Evolutionary conservation across 2,797 vertebrate species (phyloP), one percentile per base, ranked within the genome.

Genomic region (Setipinna tenuifilis): DNA sequence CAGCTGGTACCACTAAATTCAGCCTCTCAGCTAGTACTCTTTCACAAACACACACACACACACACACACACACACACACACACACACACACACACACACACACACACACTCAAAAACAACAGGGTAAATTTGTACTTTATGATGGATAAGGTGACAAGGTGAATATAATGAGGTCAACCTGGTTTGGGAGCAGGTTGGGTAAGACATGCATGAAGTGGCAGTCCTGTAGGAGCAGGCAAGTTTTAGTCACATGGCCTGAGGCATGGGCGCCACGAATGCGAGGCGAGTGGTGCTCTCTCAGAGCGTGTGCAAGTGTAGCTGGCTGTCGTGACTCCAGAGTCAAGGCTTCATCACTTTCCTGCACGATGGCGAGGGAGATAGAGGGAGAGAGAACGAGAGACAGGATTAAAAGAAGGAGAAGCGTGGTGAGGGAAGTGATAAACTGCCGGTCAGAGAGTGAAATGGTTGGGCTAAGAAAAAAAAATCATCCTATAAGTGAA

Each of bases 161-260:
- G 71, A 17, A 17, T 21, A 78, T 41, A 78, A 41, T 78, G 71
- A 78, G 35, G 71, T 10, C 71, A 78, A 9, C 31, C 71, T 78
- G 71, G 71, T 78, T 9, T 19, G 44, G 2, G 71, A 78, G 71
- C 71, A 78, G 19, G 21, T 31, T 19, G 3, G 71, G 71, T 31
- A 10, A 71, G 31, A 35, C 25, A 31, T 31, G 28, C 71, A 21
- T 16, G 35, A 19, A 41, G 71, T 44, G 35, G 35, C 35, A 41
- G 71, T 78, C 71, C 19, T 31, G 6, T 41, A 31, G 16, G 68
- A 44, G 71, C 16, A 19, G 71, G 6, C 17, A 78, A 7, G 17
- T 44, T 78, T 78, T 78, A 41, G 71, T 19, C 5, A 78, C 71
- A 44, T 78, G 3, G 71, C 71, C 71, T 78, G 71, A 19, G 71